A percentile compares a stretch with the other conserved stretches of the same genome.
phyloP scores from a whole-genome alignment of 1,140 invertebrate genomes.

The Chironomus tepperi region DNA sequence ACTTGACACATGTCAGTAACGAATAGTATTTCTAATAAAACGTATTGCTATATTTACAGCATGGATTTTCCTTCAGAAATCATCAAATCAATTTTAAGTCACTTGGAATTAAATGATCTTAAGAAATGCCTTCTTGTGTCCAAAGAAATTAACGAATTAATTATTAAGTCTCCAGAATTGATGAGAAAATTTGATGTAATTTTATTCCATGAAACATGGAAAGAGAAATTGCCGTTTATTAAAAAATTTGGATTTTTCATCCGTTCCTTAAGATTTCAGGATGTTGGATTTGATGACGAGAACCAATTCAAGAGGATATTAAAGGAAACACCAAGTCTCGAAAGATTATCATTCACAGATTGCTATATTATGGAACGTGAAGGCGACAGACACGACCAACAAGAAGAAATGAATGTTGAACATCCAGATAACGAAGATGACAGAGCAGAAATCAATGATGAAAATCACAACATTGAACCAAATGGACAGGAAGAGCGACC shows the following conservation, averaged over 20 bases:
- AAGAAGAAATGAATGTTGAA: too few relatives aligned
- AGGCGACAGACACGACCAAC: neutral
- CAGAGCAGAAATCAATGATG: neutral
- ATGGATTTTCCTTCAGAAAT: constrained; percentile 2
- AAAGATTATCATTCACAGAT: neutral
- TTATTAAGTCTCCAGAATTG: neutral
- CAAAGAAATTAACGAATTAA: neutral
- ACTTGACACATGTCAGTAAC: too few relatives aligned
- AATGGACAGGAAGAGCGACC: neutral
- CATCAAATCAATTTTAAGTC: neutral
- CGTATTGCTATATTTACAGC: too few relatives aligned
- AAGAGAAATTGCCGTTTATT: neutral
- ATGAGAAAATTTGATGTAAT: neutral
- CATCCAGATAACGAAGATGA: neutral
- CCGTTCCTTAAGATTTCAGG: neutral
- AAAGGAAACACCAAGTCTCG: neutral
- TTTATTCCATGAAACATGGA: neutral
- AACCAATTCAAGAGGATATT: neutral
- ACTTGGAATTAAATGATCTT: neutral
- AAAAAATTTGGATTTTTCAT: constrained; percentile 12
- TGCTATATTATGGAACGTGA: neutral
- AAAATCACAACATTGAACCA: neutral
- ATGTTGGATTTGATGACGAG: neutral
- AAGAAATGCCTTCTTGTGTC: neutral
- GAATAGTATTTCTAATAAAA: too few relatives aligned